These are phyloP conservation scores for Dunckerocampus dactyliophorus DNA, from an alignment of 2,113 vertebrate genomes.

Conservation along the genomic window DNA sequence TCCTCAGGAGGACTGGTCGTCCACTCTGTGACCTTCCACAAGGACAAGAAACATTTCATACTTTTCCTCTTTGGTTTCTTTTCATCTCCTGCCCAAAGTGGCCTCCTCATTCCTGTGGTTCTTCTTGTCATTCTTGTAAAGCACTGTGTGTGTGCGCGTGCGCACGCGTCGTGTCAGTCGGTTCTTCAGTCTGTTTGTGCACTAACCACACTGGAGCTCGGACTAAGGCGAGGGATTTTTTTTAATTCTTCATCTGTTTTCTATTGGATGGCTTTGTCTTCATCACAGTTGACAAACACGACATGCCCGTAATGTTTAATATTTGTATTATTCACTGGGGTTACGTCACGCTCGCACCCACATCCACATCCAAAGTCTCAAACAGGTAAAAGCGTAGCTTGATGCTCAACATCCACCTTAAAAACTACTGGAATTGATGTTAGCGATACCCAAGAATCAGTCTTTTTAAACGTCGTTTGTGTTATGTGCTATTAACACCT, in stretches of 20 bases:
- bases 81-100: conserved; percentile 16
- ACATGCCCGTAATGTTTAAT: too few relatives aligned
- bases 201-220: conserved; percentile 7
- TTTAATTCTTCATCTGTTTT: neutral
- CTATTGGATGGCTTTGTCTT: neutral
- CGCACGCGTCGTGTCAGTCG: neutral
- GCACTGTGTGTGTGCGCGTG: conserved; percentile 66
- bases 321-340: neutral
- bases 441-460: too few relatives aligned
- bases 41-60: conserved; percentile 16
- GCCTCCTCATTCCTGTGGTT: conserved; percentile 68
- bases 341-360: too few relatives aligned
- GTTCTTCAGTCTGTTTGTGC: conserved; percentile 4
- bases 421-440: too few relatives aligned
- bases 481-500: too few relatives aligned
- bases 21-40: too few relatives aligned
- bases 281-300: too few relatives aligned
- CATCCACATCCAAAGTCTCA: too few relatives aligned
- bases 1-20: too few relatives aligned
- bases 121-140: conserved; percentile 65
- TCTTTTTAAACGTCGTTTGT: too few relatives aligned
- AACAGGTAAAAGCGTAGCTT: too few relatives aligned
- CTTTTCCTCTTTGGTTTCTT: neutral
- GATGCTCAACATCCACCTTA: too few relatives aligned
- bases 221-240: neutral